Conservation (phyloP, 2,888 invertebrate species). For the Theodoxus fluviatilis region DNA sequence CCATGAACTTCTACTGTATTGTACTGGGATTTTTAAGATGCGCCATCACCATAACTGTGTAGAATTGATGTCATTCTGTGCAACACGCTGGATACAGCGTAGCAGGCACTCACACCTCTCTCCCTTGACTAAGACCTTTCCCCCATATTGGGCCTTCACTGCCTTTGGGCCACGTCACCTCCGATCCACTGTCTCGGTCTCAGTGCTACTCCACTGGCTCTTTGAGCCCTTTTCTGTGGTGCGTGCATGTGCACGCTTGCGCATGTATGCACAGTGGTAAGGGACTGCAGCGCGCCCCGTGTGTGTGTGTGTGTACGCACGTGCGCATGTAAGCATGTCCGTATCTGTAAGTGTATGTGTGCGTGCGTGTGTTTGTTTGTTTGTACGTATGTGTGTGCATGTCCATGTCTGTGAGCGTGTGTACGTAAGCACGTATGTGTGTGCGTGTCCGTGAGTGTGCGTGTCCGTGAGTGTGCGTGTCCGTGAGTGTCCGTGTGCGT, state of each 20-base stretch:
- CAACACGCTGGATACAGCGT: no score
- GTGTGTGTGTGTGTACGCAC: slow-evolving; percentile 3
- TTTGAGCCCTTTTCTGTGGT: no score
- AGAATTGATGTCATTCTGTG: no score
- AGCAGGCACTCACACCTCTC: no score
- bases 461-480: not conserved
- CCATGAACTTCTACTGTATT: no score
- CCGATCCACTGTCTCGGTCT: no score
- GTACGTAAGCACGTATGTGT: slow-evolving; percentile 18
- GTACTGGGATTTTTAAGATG: no score
- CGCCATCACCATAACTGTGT: no score
- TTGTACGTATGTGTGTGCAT: not conserved
- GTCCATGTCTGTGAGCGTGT: slow-evolving; percentile 2
- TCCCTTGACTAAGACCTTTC: no score
- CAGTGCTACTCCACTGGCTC: no score
- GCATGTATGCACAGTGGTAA: not conserved
- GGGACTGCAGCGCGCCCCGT: not conserved
- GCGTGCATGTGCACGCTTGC: not conserved
- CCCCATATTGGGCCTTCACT: no score
- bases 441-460: slow-evolving; percentile 13
- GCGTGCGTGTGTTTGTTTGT: not conserved
- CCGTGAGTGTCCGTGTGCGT: not conserved
- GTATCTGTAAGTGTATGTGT: slow-evolving; percentile 12
- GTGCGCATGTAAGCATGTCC: slow-evolving; percentile 25
- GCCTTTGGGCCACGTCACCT: no score